Evolutionary conservation across 1,140 invertebrate genomes (phyloP).

Genomic region (Drosophila rufa): DNA sequence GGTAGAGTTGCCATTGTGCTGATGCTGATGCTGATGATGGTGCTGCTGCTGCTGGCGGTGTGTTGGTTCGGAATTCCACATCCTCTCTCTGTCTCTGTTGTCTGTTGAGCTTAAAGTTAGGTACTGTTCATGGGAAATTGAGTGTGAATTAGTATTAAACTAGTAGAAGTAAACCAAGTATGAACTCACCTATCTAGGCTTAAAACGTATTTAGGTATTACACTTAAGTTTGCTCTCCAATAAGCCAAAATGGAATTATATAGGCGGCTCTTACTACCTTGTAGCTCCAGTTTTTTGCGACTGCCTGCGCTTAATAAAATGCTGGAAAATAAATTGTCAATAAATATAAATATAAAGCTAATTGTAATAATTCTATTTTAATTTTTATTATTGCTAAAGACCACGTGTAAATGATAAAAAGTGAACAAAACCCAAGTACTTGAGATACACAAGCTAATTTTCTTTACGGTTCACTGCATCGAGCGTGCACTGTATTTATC

Average conservation of each 20-base stretch:
- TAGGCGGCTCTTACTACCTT: conserved; percentile 37
- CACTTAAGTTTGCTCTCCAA: conserved; percentile 65
- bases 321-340: conserved; percentile 43
- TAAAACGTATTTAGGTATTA: conserved; percentile 56
- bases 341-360: background rate
- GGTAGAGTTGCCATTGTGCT: conserved; percentile 75
- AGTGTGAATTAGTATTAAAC: background rate
- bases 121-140: conserved; percentile 34
- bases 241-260: conserved; percentile 70
- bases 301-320: conserved; percentile 68
- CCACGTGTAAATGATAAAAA: background rate
- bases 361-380: too few relatives aligned
- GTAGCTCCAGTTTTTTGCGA: conserved; percentile 7
- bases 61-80: conserved; percentile 83
- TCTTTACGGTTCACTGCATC: background rate
- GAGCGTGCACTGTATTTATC: background rate
- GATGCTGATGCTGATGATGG: conserved; percentile 46
- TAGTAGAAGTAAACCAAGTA: too few relatives aligned
- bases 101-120: conserved; percentile 42
- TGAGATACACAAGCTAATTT: background rate
- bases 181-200: conserved; percentile 68
- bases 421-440: too few relatives aligned
- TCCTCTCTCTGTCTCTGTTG: conserved; percentile 40
- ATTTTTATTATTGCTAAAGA: too few relatives aligned
- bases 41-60: conserved; percentile 56